Evolutionary conservation across 2,888 invertebrate species (phyloP), one percentile per base, ranked within the genome.

Genomic region (Pseudoips prasinana): DNA sequence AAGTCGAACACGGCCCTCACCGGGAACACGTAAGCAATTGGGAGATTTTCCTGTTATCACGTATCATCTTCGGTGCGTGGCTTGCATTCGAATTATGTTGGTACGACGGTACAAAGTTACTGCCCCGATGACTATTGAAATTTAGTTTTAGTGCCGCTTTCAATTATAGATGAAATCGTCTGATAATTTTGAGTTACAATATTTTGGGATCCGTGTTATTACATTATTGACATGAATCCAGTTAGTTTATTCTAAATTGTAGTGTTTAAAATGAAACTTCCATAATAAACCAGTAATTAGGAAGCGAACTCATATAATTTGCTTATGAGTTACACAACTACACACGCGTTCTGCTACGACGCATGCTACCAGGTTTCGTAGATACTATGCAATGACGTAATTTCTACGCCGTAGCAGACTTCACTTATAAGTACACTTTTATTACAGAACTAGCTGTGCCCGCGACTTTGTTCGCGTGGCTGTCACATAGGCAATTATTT

Each of bases 1-100:
- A 57, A 58, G 53, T 51, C 47, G 53, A 64, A 61, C 64, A 64
- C 66, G 55, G 48, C 61, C 49, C 56, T 63, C 63, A 50, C 51
- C 55, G 69, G 72, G 70, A 73, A 84, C 86, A 86, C 85, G 86
- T 86, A 88, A 86, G 85, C 87, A 86, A 85, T 87, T 83, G 87
- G 83, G 83, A 83, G 86, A 83, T 87, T 86, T 84, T 82, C 87
- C 74, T 85, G 87, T 88, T 87, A 87, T 88, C 88, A 87, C 88
- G 87, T 87, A 86, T 87, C 87, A 88, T 88, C 85, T 86, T 73
- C 57, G 70, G 68, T 53, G 73, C 85, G 87, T 82, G 87, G 53
- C 73, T 58, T 71, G 85, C 81, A 85, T 86, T 56, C 39, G 53
- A 72, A 76, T 59, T 40, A 39, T 31, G 32, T 28, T 31, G 33